Evolutionary conservation across 2,888 invertebrate species (phyloP), one percentile per base, ranked within the genome.

Genomic region (Gryllus longicercus): DNA sequence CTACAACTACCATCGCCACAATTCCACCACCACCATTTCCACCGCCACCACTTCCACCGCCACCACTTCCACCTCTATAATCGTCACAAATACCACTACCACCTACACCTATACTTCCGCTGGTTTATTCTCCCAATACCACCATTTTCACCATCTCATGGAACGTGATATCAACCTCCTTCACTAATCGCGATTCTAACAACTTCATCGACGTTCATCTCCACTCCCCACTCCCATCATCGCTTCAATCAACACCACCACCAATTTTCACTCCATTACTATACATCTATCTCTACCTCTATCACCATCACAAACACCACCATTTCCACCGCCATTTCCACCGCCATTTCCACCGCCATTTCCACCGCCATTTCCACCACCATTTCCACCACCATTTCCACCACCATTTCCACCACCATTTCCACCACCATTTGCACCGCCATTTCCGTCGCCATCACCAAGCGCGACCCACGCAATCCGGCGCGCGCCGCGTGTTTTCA

Each of bases 1-100:
- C 38, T 8, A 38, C 5, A 4, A 1, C 5, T 8, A 38, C 80
- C 82, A 74, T 81, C 81, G 78, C 82, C 83, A 80, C 84, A 84
- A 21, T n/a, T n/a, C 78, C 82, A 21, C 83, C 81, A 79, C 82
- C 81, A 49, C 84, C 84, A 82, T 83, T 84, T 82, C 85, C 84
- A 83, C 82, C 82, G 79, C 82, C 83, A 25, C 82, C 83, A 49
- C 81, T 83, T 81, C 83, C 79, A 77, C 80, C 81, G 80, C 2
- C 38, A 38, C 38, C 4, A 38, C 38, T 38, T 8, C 38, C 38
- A 38, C 38, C 8, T 38, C 4, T 79, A 78, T 77, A 14, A 25
- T 81, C 51, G 76, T 81, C 14, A 78, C 79, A 16, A 77, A 38
- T 38, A 38, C 38, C 38, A 5, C 38, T 3, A 75, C 79, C 76